phyloP scores from a whole-genome alignment of 1,140 invertebrate species.

The Tetranychus urticae region DNA sequence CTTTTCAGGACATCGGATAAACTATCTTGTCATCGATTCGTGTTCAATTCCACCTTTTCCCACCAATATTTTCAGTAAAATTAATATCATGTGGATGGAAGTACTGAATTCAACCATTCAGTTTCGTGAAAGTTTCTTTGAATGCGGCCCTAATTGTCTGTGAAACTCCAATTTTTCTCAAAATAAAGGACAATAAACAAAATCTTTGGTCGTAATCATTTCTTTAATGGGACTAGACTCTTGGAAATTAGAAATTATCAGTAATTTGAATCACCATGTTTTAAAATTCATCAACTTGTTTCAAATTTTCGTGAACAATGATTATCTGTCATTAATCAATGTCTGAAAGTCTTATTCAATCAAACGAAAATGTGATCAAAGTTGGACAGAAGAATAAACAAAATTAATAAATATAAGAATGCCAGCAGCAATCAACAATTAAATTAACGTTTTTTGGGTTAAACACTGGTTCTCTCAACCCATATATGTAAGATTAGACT shows the following conservation, averaged over 20 bases:
- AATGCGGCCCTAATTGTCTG: background rate
- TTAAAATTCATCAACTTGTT: constrained; percentile 24
- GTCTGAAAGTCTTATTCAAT: constrained; percentile 59
- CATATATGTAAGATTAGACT: no score
- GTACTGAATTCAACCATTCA: constrained; percentile 14
- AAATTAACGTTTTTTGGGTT: no score
- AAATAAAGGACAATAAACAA: no score
- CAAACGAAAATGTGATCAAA: constrained; percentile 62
- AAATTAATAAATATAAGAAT: constrained; percentile 55
- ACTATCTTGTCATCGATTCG: constrained; percentile 13
- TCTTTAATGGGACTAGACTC: no score
- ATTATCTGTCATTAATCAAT: constrained; percentile 40
- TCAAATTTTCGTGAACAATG: constrained; percentile 64
- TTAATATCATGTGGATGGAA: constrained; percentile 14
- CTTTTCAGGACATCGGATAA: constrained; percentile 12
- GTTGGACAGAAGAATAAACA: constrained; percentile 67
- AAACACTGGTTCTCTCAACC: no score
- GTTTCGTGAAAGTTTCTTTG: constrained; percentile 12
- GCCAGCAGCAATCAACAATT: constrained; percentile 31
- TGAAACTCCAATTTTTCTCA: background rate
- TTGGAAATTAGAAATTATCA: no score
- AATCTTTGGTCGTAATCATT: no score
- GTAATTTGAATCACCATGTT: constrained; percentile 19
- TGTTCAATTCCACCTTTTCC: constrained; percentile 14
- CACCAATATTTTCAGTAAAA: constrained; percentile 12